Evolutionary conservation across 2,888 invertebrate species (phyloP).

Genomic region (Dorcus parallelipipedus): DNA sequence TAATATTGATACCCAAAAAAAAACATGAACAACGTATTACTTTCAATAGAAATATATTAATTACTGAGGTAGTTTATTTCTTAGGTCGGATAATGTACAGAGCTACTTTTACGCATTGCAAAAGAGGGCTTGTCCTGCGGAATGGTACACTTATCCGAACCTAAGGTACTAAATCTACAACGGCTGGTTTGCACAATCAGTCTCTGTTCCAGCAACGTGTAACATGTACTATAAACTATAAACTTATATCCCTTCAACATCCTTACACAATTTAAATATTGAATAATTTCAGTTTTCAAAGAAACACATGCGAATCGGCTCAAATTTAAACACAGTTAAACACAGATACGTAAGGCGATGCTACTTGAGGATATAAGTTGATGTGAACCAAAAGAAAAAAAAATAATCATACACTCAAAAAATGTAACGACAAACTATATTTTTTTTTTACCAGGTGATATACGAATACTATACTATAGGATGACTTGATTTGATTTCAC

Average conservation of each 20-base stretch:
- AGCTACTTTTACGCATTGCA: slow-evolving; percentile 7
- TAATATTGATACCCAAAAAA: slow-evolving; percentile 29
- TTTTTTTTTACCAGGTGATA: slow-evolving; percentile 29
- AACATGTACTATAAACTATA: slow-evolving; percentile 46
- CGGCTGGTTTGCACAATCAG: slow-evolving; percentile 51
- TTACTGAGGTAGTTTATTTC: slow-evolving; percentile 52
- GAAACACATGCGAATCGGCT: background rate
- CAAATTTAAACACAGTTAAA: background rate
- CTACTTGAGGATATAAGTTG: slow-evolving; percentile 14
- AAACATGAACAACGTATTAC: slow-evolving; percentile 49
- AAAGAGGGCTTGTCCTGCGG: slow-evolving; percentile 15
- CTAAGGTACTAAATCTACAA: slow-evolving; percentile 50
- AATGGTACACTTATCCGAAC: slow-evolving; percentile 41
- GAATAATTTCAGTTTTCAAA: slow-evolving; percentile 1
- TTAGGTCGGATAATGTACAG: slow-evolving; percentile 46
- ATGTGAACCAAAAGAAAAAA: slow-evolving; percentile 28
- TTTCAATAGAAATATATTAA: slow-evolving; percentile 49
- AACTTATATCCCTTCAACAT: slow-evolving; percentile 23
- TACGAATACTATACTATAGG: slow-evolving; percentile 39
- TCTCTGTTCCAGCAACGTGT: slow-evolving; percentile 48
- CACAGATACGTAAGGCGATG: background rate
- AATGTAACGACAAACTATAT: slow-evolving; percentile 31
- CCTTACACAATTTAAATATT: slow-evolving; percentile 11
- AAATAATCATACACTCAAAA: slow-evolving; percentile 32
- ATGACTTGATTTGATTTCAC: slow-evolving; percentile 40